A percentile compares a stretch with the other conserved stretches of the same genome.
Conservation (phyloP, 2,888 invertebrate genomes). For the Mimachlamys varia region DNA sequence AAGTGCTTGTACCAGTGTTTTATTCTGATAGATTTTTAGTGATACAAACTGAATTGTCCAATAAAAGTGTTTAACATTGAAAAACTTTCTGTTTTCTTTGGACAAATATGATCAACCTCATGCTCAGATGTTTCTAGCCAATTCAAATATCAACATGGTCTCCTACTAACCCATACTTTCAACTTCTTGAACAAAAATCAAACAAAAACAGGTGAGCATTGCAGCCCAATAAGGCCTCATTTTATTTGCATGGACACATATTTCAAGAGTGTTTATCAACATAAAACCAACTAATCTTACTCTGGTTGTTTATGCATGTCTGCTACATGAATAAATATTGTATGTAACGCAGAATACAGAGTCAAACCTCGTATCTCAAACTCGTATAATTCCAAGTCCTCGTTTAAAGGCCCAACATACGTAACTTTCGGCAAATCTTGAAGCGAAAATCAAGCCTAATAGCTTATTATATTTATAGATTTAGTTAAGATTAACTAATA, state of each 20-base stretch:
- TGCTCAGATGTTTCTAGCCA: not conserved
- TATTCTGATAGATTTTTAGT: conserved; percentile 26
- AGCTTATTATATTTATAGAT: too few relatives aligned
- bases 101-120: not conserved
- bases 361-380: too few relatives aligned
- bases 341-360: too few relatives aligned
- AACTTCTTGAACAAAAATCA: not conserved
- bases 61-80: not conserved
- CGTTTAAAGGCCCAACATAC: too few relatives aligned
- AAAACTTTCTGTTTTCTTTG: not conserved
- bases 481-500: too few relatives aligned
- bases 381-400: too few relatives aligned
- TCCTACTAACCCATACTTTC: not conserved
- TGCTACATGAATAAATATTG: not conserved
- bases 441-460: too few relatives aligned
- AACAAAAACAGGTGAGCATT: not conserved
- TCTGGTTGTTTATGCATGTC: not conserved
- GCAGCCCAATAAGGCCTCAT: not conserved
- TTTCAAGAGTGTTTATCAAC: not conserved
- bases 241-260: not conserved
- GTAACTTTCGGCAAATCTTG: too few relatives aligned
- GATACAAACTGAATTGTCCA: not conserved
- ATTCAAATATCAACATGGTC: too few relatives aligned
- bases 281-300: not conserved
- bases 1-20: not conserved